A percentile compares a stretch with the other conserved stretches of the same genome.
Conservation (phyloP, 2,113 vertebrate species). For the Percina caprodes region DNA sequence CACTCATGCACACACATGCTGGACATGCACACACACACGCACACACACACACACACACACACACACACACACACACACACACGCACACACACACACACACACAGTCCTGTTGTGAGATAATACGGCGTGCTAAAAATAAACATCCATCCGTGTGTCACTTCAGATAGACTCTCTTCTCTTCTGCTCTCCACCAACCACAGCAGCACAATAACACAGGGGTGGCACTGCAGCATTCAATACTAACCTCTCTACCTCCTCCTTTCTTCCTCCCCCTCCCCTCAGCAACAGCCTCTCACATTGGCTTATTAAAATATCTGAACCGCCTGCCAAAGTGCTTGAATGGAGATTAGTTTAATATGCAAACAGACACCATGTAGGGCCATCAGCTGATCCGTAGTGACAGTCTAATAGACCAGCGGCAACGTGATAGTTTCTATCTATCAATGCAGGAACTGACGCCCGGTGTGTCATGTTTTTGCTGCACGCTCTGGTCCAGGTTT, state of each 20-base stretch:
- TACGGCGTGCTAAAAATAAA: conserved; percentile 81
- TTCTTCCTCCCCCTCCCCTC: conserved; percentile 5
- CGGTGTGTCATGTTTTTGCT: conserved; percentile 8
- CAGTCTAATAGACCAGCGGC: conserved; percentile 50
- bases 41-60: conserved; percentile 50
- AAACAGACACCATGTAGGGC: conserved; percentile 38
- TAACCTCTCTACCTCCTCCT: not conserved
- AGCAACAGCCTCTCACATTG: conserved; percentile 43
- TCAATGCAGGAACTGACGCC: conserved; percentile 26
- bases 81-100: conserved; percentile 33
- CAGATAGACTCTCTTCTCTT: conserved; percentile 70
- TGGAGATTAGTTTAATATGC: conserved; percentile 50
- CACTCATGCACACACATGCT: conserved; percentile 14
- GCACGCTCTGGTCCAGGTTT: conserved; percentile 7
- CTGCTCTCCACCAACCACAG: conserved; percentile 45
- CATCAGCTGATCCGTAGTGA: conserved; percentile 55
- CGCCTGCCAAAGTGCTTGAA: conserved; percentile 48
- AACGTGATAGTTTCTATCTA: conserved; percentile 44
- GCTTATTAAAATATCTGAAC: conserved; percentile 46
- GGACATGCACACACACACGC: conserved; percentile 30
- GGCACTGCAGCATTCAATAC: conserved; percentile 19
- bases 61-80: conserved; percentile 15
- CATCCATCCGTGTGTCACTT: conserved; percentile 79
- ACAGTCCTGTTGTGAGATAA: conserved; percentile 73
- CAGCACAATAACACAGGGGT: conserved; percentile 50